Conservation (phyloP, 2,797 vertebrate genomes). For the Anableps anableps region DNA sequence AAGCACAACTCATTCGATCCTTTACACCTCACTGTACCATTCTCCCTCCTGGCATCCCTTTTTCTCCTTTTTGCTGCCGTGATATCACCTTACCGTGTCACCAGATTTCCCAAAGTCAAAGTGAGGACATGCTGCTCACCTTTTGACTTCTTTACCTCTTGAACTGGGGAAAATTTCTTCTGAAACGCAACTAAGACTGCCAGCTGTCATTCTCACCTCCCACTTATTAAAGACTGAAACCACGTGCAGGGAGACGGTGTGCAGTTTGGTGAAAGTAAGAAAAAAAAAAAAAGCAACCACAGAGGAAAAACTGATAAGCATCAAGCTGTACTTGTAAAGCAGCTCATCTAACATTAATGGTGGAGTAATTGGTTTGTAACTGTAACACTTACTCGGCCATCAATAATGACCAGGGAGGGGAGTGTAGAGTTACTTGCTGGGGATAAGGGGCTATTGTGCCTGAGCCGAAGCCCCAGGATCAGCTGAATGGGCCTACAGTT, state of each 20-base stretch:
- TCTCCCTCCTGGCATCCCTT: not conserved
- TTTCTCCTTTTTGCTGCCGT: slow-evolving; percentile 52
- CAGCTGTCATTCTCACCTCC: slow-evolving; percentile 79
- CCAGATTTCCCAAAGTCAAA: slow-evolving; percentile 82
- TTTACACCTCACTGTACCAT: slow-evolving; percentile 31
- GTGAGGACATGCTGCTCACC: slow-evolving; percentile 74
- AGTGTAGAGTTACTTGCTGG: slow-evolving; percentile 77
- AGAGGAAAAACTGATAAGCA: slow-evolving; percentile 77
- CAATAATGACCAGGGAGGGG: slow-evolving; percentile 79
- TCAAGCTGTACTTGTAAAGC: slow-evolving; percentile 77
- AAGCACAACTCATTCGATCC: slow-evolving; percentile 51
- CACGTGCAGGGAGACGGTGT: slow-evolving; percentile 31
- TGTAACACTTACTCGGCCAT: slow-evolving; percentile 85
- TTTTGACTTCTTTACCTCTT: slow-evolving; percentile 83
- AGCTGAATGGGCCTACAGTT: slow-evolving; percentile 77
- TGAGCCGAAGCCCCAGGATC: slow-evolving; percentile 70
- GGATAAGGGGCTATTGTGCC: slow-evolving; percentile 69
- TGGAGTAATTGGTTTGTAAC: slow-evolving; percentile 88
- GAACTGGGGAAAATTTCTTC: slow-evolving; percentile 71
- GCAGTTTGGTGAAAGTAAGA: slow-evolving; percentile 73
- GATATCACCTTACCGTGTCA: slow-evolving; percentile 82
- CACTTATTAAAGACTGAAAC: slow-evolving; percentile 62
- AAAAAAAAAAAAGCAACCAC: slow-evolving; percentile 35
- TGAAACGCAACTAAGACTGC: slow-evolving; percentile 59
- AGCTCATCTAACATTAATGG: slow-evolving; percentile 85